phyloP scores from a whole-genome alignment of 2,888 invertebrate genomes.

The Hedychridium roseum region DNA sequence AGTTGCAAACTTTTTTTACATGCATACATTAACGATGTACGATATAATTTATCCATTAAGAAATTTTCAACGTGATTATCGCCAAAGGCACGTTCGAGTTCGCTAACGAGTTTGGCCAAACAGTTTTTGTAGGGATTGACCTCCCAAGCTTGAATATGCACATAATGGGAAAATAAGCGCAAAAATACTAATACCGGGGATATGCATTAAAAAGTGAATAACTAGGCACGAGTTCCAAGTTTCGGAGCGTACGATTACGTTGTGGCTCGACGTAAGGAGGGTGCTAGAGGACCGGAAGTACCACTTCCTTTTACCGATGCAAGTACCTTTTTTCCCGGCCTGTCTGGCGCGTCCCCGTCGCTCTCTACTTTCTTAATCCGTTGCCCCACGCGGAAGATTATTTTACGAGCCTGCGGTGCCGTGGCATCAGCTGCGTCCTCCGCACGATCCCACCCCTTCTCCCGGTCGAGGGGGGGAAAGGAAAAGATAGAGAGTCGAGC shows the following conservation, averaged over 20 bases:
- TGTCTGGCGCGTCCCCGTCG: constrained; percentile 9
- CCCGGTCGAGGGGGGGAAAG: constrained; percentile 5
- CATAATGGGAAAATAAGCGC: too few relatives aligned
- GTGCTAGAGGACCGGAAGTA: constrained; percentile 9
- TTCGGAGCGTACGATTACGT: constrained; percentile 14
- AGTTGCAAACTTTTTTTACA: too few relatives aligned
- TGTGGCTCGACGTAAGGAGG: constrained; percentile 10
- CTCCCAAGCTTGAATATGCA: too few relatives aligned
- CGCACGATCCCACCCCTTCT: constrained; percentile 19
- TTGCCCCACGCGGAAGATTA: constrained; percentile 46
- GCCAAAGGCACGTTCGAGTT: too few relatives aligned
- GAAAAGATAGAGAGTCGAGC: constrained; percentile 11
- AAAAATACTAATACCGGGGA: too few relatives aligned
- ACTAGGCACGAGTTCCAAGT: constrained; percentile 21
- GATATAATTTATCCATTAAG: too few relatives aligned
- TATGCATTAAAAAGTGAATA: too few relatives aligned
- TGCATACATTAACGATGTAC: too few relatives aligned
- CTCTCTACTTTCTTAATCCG: constrained; percentile 39
- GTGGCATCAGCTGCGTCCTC: constrained; percentile 56
- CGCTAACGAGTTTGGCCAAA: too few relatives aligned
- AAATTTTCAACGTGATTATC: too few relatives aligned
- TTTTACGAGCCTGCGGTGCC: constrained; percentile 54
- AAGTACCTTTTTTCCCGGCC: constrained; percentile 20
- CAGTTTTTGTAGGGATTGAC: too few relatives aligned
- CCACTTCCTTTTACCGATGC: constrained; percentile 15